A percentile compares a stretch with the other conserved stretches of the same genome.
phyloP scores from a whole-genome alignment of 2,888 invertebrate species.

The Oscheius onirici region DNA sequence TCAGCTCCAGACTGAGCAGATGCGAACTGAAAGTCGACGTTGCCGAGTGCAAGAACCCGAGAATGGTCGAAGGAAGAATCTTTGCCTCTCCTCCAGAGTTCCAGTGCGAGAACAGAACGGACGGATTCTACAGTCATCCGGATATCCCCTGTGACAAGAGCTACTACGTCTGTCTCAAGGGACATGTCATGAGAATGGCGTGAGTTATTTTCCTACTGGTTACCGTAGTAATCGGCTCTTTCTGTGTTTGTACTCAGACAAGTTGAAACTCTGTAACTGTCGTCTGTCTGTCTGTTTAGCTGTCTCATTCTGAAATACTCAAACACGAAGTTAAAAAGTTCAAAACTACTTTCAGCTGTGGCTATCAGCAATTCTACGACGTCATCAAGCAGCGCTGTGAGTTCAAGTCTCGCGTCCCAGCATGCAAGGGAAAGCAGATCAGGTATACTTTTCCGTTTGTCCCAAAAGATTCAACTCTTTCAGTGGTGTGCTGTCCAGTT shows the following conservation, averaged over 20 bases:
- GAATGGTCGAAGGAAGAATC: background rate
- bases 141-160: conserved; percentile 27
- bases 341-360: conserved; percentile 33
- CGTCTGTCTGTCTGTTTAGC: too few relatives aligned
- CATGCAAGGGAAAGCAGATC: conserved; percentile 30
- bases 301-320: background rate
- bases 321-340: too few relatives aligned
- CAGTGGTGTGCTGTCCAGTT: background rate
- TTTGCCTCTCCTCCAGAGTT: conserved; percentile 10
- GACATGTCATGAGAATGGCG: background rate
- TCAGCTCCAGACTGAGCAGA: background rate
- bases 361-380: conserved; percentile 34
- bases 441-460: background rate
- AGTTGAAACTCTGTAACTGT: too few relatives aligned
- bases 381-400: conserved; percentile 24
- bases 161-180: conserved; percentile 26
- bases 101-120: conserved; percentile 1
- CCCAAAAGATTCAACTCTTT: background rate
- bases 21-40: conserved; percentile 12
- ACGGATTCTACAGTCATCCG: conserved; percentile 29
- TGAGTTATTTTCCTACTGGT: background rate
- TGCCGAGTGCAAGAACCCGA: conserved; percentile 20
- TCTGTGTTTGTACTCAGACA: background rate
- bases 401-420: conserved; percentile 11
- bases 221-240: too few relatives aligned